Conservation (phyloP, 2,888 invertebrate species). For the Lumbricus terrestris region DNA sequence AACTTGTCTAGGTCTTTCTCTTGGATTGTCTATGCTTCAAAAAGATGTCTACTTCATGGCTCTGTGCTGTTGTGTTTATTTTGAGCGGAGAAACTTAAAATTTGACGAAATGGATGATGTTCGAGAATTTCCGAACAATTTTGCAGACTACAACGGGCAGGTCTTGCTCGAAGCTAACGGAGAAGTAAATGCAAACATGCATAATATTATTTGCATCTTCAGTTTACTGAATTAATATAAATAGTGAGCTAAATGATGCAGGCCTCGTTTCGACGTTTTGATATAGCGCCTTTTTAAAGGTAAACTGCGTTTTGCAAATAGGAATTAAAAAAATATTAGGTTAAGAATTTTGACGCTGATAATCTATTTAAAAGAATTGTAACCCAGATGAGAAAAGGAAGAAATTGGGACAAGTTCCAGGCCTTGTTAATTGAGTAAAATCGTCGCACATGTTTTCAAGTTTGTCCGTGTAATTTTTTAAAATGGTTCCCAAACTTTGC, state of each 20-base stretch:
- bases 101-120: neutral
- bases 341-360: neutral
- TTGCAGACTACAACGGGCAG: slow-evolving; percentile 32
- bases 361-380: neutral
- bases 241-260: too few relatives aligned
- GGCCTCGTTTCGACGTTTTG: neutral
- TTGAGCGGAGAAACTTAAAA: neutral
- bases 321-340: neutral
- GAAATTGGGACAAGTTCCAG: too few relatives aligned
- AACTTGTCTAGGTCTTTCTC: too few relatives aligned
- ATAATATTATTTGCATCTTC: neutral
- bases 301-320: neutral
- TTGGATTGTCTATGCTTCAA: too few relatives aligned
- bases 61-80: neutral
- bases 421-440: too few relatives aligned
- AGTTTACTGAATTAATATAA: neutral
- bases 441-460: too few relatives aligned
- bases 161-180: slow-evolving; percentile 23
- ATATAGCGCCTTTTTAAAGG: neutral
- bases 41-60: too few relatives aligned
- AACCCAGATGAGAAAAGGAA: neutral
- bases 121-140: slow-evolving; percentile 33
- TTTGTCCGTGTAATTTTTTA: too few relatives aligned
- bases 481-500: too few relatives aligned
- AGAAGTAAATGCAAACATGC: slow-evolving; percentile 20